Conservation (phyloP, 2,797 vertebrate species). For the Coregonus sp. region DNA sequence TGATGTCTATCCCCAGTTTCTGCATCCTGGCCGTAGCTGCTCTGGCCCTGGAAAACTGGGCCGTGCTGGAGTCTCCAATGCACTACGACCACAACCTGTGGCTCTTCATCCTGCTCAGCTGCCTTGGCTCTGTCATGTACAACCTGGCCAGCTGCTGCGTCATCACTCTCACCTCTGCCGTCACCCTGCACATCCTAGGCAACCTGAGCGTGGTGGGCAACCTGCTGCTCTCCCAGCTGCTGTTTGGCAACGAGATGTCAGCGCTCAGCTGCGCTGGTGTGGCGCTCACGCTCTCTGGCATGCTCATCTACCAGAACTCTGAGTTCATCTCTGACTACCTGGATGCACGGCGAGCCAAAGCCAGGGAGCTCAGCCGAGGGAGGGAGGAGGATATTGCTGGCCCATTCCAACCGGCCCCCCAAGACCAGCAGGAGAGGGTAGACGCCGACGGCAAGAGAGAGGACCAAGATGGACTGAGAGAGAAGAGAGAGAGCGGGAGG, state of each 20-base stretch:
- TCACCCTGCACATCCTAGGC: slow-evolving; percentile 94
- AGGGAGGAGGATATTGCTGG: slow-evolving; percentile 22
- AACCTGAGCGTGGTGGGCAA: slow-evolving; percentile 93
- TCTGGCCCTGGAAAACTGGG: slow-evolving; percentile 84
- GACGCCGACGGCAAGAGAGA: slow-evolving; percentile 39
- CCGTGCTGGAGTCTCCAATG: slow-evolving; percentile 75
- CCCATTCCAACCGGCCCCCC: not conserved
- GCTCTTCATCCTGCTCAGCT: slow-evolving; percentile 92
- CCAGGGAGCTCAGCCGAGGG: slow-evolving; percentile 15
- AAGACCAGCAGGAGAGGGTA: slow-evolving; percentile 38
- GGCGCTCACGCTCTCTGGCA: slow-evolving; percentile 84
- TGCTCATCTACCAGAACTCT: slow-evolving; percentile 93
- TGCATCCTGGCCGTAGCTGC: slow-evolving; percentile 87
- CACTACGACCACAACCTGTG: slow-evolving; percentile 83
- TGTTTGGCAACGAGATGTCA: slow-evolving; percentile 87
- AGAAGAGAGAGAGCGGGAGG: slow-evolving; percentile 19
- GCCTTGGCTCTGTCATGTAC: slow-evolving; percentile 93
- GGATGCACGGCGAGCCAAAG: slow-evolving; percentile 61
- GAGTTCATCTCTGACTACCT: slow-evolving; percentile 79
- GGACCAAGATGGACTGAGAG: slow-evolving; percentile 66
- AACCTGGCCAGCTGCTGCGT: slow-evolving; percentile 94
- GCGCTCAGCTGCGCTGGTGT: slow-evolving; percentile 87
- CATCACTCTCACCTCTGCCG: slow-evolving; percentile 93
- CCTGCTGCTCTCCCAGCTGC: slow-evolving; percentile 86
- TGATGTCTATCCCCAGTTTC: slow-evolving; percentile 95